Percentiles rank a stretch among this genome's conserved stretches.
phyloP scores from a whole-genome alignment of 2,888 invertebrate species.

The Leistus spinibarbis region DNA sequence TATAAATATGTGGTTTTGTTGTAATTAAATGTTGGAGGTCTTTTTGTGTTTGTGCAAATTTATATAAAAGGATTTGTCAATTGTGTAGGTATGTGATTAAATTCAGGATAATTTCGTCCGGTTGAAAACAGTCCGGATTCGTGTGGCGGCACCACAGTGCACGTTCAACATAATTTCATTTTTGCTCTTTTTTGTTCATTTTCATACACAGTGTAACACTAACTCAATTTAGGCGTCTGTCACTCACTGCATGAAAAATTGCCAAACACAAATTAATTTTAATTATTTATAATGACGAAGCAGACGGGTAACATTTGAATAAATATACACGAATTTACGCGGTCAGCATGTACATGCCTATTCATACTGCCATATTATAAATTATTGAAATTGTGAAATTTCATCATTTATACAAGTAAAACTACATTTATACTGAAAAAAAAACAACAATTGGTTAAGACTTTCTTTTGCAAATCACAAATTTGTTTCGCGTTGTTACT shows the following conservation, averaged over 20 bases:
- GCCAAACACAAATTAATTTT: constrained; percentile 33
- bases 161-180: background rate
- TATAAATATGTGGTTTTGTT: no score
- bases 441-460: no score
- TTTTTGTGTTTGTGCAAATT: background rate
- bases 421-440: no score
- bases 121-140: constrained; percentile 12
- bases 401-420: no score
- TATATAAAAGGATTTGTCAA: background rate
- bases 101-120: background rate
- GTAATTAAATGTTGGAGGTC: no score
- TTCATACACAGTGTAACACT: background rate
- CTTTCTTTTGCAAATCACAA: no score
- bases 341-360: no score
- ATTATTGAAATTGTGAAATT: no score
- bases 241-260: constrained; percentile 27
- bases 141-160: background rate
- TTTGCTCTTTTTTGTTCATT: background rate
- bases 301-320: constrained; percentile 19
- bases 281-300: constrained; percentile 28
- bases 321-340: no score
- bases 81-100: background rate
- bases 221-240: constrained; percentile 20
- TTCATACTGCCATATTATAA: no score
- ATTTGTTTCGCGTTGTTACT: no score